Evolutionary conservation across 2,113 vertebrate species (phyloP).

Genomic region (Forbesichthys agassizii): DNA sequence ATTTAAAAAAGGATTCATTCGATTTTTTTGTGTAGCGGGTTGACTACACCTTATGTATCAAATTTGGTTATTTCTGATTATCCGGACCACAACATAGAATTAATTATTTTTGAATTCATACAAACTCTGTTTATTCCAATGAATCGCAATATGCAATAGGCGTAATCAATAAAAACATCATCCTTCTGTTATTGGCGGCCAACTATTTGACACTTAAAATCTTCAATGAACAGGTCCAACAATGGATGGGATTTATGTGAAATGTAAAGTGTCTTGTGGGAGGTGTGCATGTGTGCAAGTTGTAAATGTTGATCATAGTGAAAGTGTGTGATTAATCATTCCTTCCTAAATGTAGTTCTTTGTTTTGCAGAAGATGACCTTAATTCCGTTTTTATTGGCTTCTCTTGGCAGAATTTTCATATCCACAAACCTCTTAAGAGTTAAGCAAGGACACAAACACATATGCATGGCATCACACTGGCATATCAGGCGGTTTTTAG

Average conservation of each 20-base stretch:
- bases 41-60: too few relatives aligned
- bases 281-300: not conserved
- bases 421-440: slow-evolving; percentile 23
- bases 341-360: slow-evolving; percentile 18
- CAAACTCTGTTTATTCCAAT: too few relatives aligned
- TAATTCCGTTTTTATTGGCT: slow-evolving; percentile 46
- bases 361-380: slow-evolving; percentile 26
- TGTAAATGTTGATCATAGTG: not conserved
- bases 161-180: too few relatives aligned
- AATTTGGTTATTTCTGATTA: too few relatives aligned
- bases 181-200: too few relatives aligned
- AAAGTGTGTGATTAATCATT: slow-evolving; percentile 25
- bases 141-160: too few relatives aligned
- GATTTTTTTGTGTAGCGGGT: too few relatives aligned
- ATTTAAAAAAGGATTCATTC: too few relatives aligned
- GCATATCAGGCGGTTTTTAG: slow-evolving; percentile 46
- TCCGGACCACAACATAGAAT: too few relatives aligned
- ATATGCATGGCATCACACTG: slow-evolving; percentile 22
- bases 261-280: not conserved
- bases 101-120: too few relatives aligned
- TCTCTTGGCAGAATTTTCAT: slow-evolving; percentile 37
- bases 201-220: too few relatives aligned
- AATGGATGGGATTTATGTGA: slow-evolving; percentile 8
- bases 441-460: slow-evolving; percentile 6
- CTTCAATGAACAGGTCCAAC: not conserved